A percentile compares a stretch with the other conserved stretches of the same genome.
Conservation (phyloP, 2,797 vertebrate genomes). For the Phoebastria nigripes region DNA sequence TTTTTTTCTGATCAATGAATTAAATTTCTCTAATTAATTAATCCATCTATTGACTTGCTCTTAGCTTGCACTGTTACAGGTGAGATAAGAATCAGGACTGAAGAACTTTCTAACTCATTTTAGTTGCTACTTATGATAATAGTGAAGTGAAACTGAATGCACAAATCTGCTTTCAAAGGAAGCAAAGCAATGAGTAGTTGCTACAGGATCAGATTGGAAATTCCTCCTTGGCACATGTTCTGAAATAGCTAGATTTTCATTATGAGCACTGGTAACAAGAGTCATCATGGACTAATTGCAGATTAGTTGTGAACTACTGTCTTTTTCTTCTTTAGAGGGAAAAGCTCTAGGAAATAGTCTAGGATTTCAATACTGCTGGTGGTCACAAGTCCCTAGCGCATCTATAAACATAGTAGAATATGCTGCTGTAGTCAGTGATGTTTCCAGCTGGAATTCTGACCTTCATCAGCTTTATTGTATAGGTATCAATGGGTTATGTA, state of each 20-base stretch:
- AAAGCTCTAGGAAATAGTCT: not conserved
- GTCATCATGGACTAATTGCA: not conserved
- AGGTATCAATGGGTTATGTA: not conserved
- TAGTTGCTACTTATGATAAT: not conserved
- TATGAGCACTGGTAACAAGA: not conserved
- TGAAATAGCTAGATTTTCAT: not conserved
- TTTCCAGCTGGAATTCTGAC: not conserved
- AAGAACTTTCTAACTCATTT: not conserved
- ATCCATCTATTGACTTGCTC: not conserved
- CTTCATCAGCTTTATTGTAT: not conserved
- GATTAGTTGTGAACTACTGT: not conserved
- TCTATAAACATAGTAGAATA: not conserved
- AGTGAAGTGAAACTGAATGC: not conserved
- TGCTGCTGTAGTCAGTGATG: not conserved
- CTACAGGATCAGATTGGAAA: not conserved
- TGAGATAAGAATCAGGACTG: not conserved
- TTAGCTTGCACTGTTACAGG: not conserved
- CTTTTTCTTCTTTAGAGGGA: not conserved
- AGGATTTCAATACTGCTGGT: not conserved
- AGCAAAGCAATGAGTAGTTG: not conserved
- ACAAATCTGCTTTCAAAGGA: not conserved
- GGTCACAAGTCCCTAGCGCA: not conserved
- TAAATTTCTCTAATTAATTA: not conserved
- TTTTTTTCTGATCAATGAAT: not conserved
- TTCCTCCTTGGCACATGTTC: not conserved